Evolutionary conservation across 2,113 vertebrate species (phyloP).

Genomic region (Carollia perspicillata): DNA sequence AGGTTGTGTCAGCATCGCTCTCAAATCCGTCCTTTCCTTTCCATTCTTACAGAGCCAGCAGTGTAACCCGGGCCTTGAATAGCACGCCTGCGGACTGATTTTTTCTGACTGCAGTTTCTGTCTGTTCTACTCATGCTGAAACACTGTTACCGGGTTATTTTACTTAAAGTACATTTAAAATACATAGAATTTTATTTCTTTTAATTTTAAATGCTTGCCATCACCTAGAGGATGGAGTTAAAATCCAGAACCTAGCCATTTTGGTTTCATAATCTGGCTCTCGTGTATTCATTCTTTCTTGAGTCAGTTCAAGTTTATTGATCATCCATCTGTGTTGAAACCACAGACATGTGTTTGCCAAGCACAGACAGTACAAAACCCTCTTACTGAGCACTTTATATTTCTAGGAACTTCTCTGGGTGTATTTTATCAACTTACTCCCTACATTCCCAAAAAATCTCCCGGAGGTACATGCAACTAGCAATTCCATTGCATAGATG

Average conservation of each 20-base stretch:
- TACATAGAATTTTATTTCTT: neutral
- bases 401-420: neutral
- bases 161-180: neutral
- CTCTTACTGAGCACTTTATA: neutral
- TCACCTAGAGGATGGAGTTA: neutral
- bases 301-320: neutral
- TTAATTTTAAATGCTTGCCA: neutral
- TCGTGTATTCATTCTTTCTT: neutral
- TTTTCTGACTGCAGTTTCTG: neutral
- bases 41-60: neutral
- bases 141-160: constrained; percentile 3
- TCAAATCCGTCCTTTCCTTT: neutral
- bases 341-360: neutral
- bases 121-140: neutral
- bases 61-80: neutral
- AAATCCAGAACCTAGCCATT: neutral
- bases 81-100: neutral
- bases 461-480: neutral
- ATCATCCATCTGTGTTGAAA: neutral
- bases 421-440: neutral
- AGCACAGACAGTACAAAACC: neutral
- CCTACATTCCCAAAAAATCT: neutral
- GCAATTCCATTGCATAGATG: neutral
- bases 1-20: rapidly evolving
- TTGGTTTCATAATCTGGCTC: neutral